Evolutionary conservation across 1,140 invertebrate genomes (phyloP).

Genomic region (Papilio polyxenes): DNA sequence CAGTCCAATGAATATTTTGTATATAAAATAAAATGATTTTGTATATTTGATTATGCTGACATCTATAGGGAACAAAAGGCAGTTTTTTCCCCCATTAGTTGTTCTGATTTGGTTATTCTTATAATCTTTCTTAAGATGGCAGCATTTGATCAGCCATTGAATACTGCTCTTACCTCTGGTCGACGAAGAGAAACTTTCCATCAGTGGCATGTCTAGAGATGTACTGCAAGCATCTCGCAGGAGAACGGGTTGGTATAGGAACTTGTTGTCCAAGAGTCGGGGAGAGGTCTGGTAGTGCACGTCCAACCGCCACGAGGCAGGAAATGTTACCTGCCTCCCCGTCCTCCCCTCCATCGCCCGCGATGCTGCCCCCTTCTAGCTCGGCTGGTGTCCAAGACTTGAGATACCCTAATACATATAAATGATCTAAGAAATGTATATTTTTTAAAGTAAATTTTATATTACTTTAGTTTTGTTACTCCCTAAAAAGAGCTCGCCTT

Average conservation of each 20-base stretch:
- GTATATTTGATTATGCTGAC: too few species aligned
- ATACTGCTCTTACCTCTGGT: slow-evolving; percentile 85
- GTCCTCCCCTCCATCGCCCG: slow-evolving; percentile 82
- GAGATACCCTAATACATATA: slow-evolving; percentile 87
- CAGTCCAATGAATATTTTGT: too few species aligned
- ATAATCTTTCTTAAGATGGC: too few species aligned
- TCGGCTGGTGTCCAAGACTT: slow-evolving; percentile 95
- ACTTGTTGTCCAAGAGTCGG: slow-evolving; percentile 46
- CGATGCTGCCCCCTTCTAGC: slow-evolving; percentile 80
- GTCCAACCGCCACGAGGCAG: slow-evolving; percentile 91
- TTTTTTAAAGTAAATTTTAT: too few species aligned
- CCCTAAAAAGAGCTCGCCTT: too few species aligned
- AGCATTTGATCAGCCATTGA: background rate
- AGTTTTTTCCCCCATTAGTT: too few species aligned
- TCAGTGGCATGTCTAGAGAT: slow-evolving; percentile 94
- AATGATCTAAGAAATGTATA: too few species aligned
- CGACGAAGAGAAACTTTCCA: slow-evolving; percentile 98
- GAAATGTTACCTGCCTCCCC: slow-evolving; percentile 89
- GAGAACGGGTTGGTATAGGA: slow-evolving; percentile 55
- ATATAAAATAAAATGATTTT: too few species aligned
- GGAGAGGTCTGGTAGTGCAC: slow-evolving; percentile 83
- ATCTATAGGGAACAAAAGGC: too few species aligned
- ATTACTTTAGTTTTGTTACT: too few species aligned
- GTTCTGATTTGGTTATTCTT: too few species aligned
- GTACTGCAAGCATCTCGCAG: slow-evolving; percentile 84